Conservation (phyloP, 2,797 vertebrate genomes). For the Alca torda region DNA sequence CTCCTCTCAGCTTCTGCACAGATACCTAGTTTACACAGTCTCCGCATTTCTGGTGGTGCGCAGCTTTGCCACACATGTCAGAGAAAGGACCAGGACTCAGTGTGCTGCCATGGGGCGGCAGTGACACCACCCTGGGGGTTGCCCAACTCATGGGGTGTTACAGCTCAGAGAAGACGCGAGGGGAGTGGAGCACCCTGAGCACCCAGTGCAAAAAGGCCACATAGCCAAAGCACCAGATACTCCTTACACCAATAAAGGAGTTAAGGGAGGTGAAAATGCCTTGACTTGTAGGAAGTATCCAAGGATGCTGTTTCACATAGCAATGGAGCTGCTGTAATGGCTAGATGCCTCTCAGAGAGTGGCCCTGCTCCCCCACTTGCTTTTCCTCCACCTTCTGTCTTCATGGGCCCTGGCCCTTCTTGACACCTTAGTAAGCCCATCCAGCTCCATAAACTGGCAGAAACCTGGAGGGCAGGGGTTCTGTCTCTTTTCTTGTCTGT, state of each 20-base stretch:
- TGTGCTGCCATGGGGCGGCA: rapidly evolving
- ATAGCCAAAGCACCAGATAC: not conserved
- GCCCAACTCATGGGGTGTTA: not conserved
- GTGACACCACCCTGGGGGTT: not conserved
- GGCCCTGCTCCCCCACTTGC: not conserved
- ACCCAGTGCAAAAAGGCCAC: not conserved
- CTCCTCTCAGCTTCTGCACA: not conserved
- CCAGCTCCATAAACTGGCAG: not conserved
- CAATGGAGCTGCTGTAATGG: not conserved
- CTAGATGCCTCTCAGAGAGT: not conserved
- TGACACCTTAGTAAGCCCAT: rapidly evolving
- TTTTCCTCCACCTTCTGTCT: not conserved
- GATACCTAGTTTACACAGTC: not conserved
- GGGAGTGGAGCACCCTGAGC: rapidly evolving
- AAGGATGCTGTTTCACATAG: not conserved
- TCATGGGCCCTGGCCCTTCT: not conserved
- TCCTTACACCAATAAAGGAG: not conserved
- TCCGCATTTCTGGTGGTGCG: not conserved
- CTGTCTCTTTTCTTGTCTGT: not conserved
- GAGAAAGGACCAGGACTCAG: not conserved
- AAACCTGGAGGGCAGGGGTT: not conserved
- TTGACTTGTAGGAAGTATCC: not conserved
- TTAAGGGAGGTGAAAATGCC: not conserved
- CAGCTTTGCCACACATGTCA: not conserved
- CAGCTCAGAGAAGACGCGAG: not conserved